Conservation (phyloP, 2,888 invertebrate genomes). For the Cylloceria caligata region DNA sequence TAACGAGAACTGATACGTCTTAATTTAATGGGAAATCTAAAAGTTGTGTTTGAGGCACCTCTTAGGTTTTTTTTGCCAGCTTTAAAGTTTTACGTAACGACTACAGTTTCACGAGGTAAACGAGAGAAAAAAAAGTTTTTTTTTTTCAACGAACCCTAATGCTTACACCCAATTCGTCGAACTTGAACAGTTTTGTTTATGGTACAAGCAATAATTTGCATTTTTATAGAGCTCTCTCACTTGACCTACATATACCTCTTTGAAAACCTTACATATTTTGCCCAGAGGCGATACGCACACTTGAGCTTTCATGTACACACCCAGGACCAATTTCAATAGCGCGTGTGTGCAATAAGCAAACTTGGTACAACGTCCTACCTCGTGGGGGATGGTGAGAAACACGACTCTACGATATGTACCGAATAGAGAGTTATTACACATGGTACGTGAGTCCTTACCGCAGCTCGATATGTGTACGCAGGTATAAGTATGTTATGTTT, state of each 20-base stretch:
- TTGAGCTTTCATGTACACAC: not conserved
- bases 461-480: slow-evolving; percentile 18
- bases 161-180: not conserved
- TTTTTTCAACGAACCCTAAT: too few species aligned
- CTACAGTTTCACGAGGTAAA: too few species aligned
- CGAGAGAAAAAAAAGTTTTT: too few species aligned
- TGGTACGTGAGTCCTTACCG: slow-evolving; percentile 25
- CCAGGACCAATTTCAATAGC: slow-evolving; percentile 31
- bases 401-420: slow-evolving; percentile 27
- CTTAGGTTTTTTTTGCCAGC: too few species aligned
- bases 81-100: too few species aligned
- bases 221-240: not conserved
- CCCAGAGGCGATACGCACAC: not conserved
- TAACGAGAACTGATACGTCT: too few species aligned
- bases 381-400: slow-evolving; percentile 28
- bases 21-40: too few species aligned
- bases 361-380: slow-evolving; percentile 28
- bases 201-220: not conserved
- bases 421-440: slow-evolving; percentile 61
- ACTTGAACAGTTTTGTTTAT: not conserved
- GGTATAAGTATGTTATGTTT: slow-evolving; percentile 7
- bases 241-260: slow-evolving; percentile 9
- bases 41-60: too few species aligned
- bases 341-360: slow-evolving; percentile 57
- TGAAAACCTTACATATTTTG: slow-evolving; percentile 7